These are phyloP conservation scores for Parotocinclus haroldoi DNA, from an alignment of 2,797 vertebrate genomes.

Conservation along the genomic window DNA sequence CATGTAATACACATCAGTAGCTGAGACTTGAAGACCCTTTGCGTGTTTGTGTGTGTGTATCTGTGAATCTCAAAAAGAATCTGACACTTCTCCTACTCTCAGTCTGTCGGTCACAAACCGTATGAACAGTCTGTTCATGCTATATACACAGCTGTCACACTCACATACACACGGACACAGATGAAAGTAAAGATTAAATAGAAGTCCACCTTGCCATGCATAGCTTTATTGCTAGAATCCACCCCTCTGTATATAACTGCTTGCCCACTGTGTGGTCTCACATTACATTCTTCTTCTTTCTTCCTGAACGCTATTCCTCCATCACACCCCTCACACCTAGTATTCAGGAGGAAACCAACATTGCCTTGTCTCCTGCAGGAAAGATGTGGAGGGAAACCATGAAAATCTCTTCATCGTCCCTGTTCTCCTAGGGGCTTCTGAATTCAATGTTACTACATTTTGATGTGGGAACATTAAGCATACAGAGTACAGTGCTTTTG, in stretches of 20 bases:
- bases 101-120: conserved; percentile 50
- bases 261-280: conserved; percentile 31
- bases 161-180: conserved; percentile 6
- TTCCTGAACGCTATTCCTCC: conserved; percentile 25
- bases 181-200: conserved; percentile 34
- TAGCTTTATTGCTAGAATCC: conserved; percentile 25
- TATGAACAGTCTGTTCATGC: conserved; percentile 29
- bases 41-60: conserved; percentile 15
- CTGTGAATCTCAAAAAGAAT: conserved; percentile 2
- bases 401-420: conserved; percentile 7
- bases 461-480: conserved; percentile 13
- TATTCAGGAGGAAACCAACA: conserved; percentile 26
- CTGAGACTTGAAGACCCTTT: conserved; percentile 5
- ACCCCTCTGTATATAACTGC: conserved; percentile 29
- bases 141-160: conserved; percentile 1
- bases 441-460: conserved; percentile 12
- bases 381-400: conserved; percentile 1
- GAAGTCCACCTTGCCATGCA: conserved; percentile 10
- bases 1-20: conserved; percentile 19
- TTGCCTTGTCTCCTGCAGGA: conserved; percentile 17
- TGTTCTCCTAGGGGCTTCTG: background rate
- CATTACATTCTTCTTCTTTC: conserved; percentile 34
- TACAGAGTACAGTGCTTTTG: background rate
- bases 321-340: conserved; percentile 33
- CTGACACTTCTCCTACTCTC: conserved; percentile 51